These are phyloP conservation scores for Anarhynchus alexandrinus DNA, from an alignment of 2,113 vertebrate genomes.

Conservation along the genomic window DNA sequence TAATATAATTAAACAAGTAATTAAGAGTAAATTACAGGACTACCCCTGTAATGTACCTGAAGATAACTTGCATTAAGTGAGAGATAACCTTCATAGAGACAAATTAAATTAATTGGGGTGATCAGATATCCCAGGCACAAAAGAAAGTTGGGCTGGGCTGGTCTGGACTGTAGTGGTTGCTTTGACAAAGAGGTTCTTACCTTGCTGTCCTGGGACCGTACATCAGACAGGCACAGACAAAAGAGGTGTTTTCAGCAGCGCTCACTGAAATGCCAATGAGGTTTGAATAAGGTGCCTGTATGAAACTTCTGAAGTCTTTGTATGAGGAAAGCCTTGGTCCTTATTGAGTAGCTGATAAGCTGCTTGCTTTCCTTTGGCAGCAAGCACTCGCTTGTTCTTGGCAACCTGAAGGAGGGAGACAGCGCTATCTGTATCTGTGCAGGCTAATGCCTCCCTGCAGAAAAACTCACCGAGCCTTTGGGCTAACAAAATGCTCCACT, in stretches of 20 bases:
- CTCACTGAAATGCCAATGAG: background rate
- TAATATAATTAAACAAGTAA: background rate
- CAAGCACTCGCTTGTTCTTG: background rate
- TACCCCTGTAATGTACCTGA: background rate
- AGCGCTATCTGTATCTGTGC: accelerated
- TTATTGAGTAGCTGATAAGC: accelerated
- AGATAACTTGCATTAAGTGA: background rate
- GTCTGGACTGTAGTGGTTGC: background rate
- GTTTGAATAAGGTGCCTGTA: background rate
- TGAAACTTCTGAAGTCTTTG: background rate
- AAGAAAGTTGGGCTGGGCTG: background rate
- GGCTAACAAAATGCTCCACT: background rate
- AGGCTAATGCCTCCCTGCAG: background rate
- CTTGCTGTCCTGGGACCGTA: background rate
- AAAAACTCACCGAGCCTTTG: background rate
- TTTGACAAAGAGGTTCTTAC: background rate
- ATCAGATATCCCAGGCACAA: background rate
- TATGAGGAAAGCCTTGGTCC: background rate
- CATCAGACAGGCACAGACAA: background rate
- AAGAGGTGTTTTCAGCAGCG: background rate
- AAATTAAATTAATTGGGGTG: background rate
- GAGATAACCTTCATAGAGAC: background rate
- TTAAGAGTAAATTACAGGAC: background rate
- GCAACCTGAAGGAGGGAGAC: background rate
- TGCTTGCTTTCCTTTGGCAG: background rate